Conservation (phyloP, 2,113 vertebrate species). For the zebrafish (Danio rerio) region DNA sequence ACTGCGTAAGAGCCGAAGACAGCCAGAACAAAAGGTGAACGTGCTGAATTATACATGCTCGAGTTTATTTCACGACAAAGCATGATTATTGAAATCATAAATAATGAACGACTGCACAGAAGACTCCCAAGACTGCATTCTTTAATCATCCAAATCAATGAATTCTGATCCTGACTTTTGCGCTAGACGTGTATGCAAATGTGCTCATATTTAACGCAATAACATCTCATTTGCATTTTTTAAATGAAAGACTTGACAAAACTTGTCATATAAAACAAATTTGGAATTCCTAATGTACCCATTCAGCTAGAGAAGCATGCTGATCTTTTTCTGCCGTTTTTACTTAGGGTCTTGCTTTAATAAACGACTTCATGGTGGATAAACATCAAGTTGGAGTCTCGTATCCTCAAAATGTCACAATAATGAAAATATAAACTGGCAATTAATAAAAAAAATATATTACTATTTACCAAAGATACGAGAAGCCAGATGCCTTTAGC, state of each 20-base stretch:
- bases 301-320: too few relatives aligned
- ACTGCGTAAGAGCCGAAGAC: not conserved
- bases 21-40: not conserved
- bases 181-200: too few relatives aligned
- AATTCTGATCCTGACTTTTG: too few relatives aligned
- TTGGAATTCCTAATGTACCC: too few relatives aligned
- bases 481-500: conserved; percentile 1
- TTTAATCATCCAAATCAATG: not conserved
- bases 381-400: not conserved
- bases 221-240: too few relatives aligned
- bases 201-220: too few relatives aligned
- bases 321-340: too few relatives aligned
- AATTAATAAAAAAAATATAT: conserved; percentile 6
- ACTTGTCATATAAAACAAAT: too few relatives aligned
- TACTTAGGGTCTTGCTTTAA: too few relatives aligned
- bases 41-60: not conserved
- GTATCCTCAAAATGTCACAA: not conserved
- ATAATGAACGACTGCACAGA: not conserved
- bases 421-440: not conserved
- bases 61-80: conserved; percentile 6
- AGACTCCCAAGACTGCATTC: not conserved
- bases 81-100: not conserved
- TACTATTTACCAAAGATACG: conserved; percentile 14
- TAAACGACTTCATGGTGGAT: not conserved
- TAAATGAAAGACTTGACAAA: too few relatives aligned